Percentiles rank a stretch among this genome's conserved stretches.
Conservation (phyloP, 2,888 invertebrate genomes). For the Strigamia transsilvanica region DNA sequence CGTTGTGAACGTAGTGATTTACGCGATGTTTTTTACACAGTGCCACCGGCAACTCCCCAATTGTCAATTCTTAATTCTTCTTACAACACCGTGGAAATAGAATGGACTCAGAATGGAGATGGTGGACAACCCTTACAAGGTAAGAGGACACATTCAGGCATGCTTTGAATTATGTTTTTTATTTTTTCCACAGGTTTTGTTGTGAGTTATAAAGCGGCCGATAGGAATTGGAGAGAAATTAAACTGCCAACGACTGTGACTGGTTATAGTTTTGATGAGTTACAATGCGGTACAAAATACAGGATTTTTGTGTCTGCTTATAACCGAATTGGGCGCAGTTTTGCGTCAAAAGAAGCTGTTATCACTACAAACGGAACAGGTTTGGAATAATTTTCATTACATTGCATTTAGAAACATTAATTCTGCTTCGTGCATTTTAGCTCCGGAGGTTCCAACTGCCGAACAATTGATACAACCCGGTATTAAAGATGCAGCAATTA, state of each 20-base stretch:
- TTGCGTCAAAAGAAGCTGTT: slow-evolving; percentile 42
- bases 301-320: slow-evolving; percentile 53
- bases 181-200: slow-evolving; percentile 59
- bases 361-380: slow-evolving; percentile 55
- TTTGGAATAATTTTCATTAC: slow-evolving; percentile 1
- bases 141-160: neutral
- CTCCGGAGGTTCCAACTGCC: slow-evolving; percentile 45
- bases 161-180: too few species aligned
- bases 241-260: slow-evolving; percentile 20
- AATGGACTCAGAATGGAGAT: slow-evolving; percentile 52
- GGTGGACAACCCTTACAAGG: slow-evolving; percentile 53
- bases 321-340: slow-evolving; percentile 54
- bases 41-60: slow-evolving; percentile 48
- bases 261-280: slow-evolving; percentile 50
- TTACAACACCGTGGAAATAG: slow-evolving; percentile 17
- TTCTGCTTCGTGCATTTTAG: neutral
- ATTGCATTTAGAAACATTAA: neutral
- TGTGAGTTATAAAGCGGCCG: slow-evolving; percentile 62
- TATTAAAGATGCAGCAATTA: slow-evolving; percentile 35
- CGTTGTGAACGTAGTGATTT: neutral
- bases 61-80: slow-evolving; percentile 43
- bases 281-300: slow-evolving; percentile 55
- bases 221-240: slow-evolving; percentile 61
- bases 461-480: slow-evolving; percentile 30
- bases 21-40: neutral